Conservation (phyloP, 2,113 vertebrate genomes). For the Melanotaenia duboulayi region DNA sequence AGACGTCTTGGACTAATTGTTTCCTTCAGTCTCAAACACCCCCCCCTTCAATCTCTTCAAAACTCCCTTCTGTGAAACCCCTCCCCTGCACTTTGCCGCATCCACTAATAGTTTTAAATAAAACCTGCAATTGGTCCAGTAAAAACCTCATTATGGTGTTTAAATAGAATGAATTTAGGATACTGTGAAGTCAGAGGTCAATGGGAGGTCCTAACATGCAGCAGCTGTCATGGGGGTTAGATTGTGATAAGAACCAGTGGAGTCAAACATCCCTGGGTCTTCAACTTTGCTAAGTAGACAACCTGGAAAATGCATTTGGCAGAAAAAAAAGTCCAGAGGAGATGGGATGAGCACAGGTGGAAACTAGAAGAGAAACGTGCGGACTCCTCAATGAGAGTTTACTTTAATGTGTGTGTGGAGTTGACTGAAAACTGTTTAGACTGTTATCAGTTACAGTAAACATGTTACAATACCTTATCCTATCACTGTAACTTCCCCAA, state of each 20-base stretch:
- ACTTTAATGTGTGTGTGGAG: slow-evolving; percentile 36
- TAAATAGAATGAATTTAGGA: slow-evolving; percentile 92
- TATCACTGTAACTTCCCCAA: neutral
- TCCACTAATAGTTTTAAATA: slow-evolving; percentile 89
- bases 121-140: slow-evolving; percentile 91
- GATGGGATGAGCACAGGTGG: slow-evolving; percentile 34
- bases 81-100: slow-evolving; percentile 47
- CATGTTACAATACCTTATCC: neutral
- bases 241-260: slow-evolving; percentile 83
- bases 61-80: slow-evolving; percentile 25
- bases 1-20: slow-evolving; percentile 85
- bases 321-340: slow-evolving; percentile 33
- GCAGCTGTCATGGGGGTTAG: slow-evolving; percentile 79
- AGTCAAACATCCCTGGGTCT: slow-evolving; percentile 80
- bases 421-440: slow-evolving; percentile 8
- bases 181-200: slow-evolving; percentile 85
- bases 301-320: slow-evolving; percentile 84
- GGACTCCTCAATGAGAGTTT: slow-evolving; percentile 41
- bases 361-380: slow-evolving; percentile 15
- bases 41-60: slow-evolving; percentile 43
- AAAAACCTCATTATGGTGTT: slow-evolving; percentile 93
- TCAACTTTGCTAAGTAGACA: slow-evolving; percentile 80
- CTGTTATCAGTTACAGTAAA: slow-evolving; percentile 14
- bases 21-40: slow-evolving; percentile 85
- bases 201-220: slow-evolving; percentile 85